Evolutionary conservation across 2,888 invertebrate species (phyloP), one percentile per base, ranked within the genome.

Genomic region (Lepidonotus clava): DNA sequence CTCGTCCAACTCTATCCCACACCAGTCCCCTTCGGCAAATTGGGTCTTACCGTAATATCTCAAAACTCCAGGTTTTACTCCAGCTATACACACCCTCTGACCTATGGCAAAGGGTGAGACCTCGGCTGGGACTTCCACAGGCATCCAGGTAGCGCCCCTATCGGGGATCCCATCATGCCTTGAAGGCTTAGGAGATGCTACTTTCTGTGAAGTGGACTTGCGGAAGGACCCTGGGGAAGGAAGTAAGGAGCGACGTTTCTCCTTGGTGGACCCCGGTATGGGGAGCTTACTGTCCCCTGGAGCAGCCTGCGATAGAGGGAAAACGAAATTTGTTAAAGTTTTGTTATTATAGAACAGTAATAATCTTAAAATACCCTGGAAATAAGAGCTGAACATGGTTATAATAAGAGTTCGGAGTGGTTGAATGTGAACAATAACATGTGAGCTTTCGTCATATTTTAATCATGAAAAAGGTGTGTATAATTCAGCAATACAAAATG

Each of bases 1-100:
- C 71, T 95, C 94, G 86, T 95, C 94, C 85, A 96, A 93, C 92
- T 96, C 96, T 76, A 96, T 94, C 11, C 96, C 96, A 93, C 96
- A 96, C 96, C 96, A 96, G 32, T 95, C 88, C 1, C 95, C 96
- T 18, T 94, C 94, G 53, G 95, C 96, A 71, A 95, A 94, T 77
- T 95, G 95, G 8, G 95, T 95, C 51, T 94, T 93, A 2, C 96
- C 96, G 88, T 95, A 94, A 93, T 92, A 94, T 11, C 95, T 94
- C 51, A 96, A 93, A 24, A 94, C 94, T 0, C 96, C 96, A 6
- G 91, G 90, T 89, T 95, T 95, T 21, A 93, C 92, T 0, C 95
- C 95, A 18, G 94, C 92, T 28, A 95, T 94, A 38, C 92, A 90
- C 0, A 95, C 95, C 34, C 93, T 90, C 83, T 93, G 92, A 0